Conservation (phyloP, 2,113 vertebrate species). For the Entelurus aequoreus region DNA sequence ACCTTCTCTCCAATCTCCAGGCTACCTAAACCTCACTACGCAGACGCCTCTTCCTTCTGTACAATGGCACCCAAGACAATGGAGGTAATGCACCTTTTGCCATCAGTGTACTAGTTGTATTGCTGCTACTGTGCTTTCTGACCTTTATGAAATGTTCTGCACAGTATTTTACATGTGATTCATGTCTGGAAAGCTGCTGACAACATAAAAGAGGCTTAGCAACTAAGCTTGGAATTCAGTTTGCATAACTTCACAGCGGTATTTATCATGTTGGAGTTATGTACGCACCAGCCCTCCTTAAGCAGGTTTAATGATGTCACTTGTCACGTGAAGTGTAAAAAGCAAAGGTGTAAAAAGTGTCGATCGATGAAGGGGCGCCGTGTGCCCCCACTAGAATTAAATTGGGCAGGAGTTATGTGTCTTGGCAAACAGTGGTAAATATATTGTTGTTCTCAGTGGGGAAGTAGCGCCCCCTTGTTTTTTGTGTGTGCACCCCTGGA, state of each 20-base stretch:
- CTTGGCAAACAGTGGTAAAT: too few species aligned
- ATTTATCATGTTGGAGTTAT: conserved; percentile 27
- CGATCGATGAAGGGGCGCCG: too few species aligned
- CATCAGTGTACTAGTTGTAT: background rate
- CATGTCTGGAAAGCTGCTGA: background rate
- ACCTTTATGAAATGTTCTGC: too few species aligned
- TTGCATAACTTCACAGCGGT: background rate
- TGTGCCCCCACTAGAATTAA: too few species aligned
- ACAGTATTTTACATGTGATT: background rate
- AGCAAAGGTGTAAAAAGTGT: too few species aligned
- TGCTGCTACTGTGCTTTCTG: background rate
- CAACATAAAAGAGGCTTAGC: background rate
- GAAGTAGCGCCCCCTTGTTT: too few species aligned
- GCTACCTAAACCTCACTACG: conserved; percentile 31
- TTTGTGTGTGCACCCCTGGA: too few species aligned
- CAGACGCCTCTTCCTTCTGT: conserved; percentile 35
- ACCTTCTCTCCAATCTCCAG: conserved; percentile 48
- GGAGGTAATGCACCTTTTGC: conserved; percentile 31
- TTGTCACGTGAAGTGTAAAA: background rate
- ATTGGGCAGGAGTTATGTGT: too few species aligned
- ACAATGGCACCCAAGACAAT: conserved; percentile 1
- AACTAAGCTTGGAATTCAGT: background rate
- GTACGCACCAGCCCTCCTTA: conserved; percentile 9
- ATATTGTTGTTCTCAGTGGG: too few species aligned
- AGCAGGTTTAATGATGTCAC: conserved; percentile 11